Base-by-base conservation (phyloP, 2,888 invertebrate species). In the Aphodius granarius region DNA sequence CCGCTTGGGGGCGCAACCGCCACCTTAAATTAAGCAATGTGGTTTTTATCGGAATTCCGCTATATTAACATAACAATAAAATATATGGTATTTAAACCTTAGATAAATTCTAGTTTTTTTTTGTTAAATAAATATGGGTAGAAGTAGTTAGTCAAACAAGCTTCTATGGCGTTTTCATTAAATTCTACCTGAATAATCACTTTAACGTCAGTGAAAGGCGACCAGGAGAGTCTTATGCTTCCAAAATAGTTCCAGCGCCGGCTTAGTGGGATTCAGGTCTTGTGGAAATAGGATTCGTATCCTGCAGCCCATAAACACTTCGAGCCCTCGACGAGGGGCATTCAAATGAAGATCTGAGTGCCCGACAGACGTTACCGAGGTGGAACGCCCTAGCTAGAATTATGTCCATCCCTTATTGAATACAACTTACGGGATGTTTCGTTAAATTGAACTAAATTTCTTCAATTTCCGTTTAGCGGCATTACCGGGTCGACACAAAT, bases 341-440 rank as follows among this genome's bases (percentile, higher is more conserved):
- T 68, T 68, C 68, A 68, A 68, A 68, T 68, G 68, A 68, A 68
- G 68, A 68, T 22, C 20, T 43, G 9, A 21, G 20, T 21, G 68
- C 22, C 68, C 68, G 22, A 22, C 68, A 6, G 68, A 20, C 68
- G 21, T 68, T 68, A 68, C 19, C 43, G 43, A 13, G 43, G 43
- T 13, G 43, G 43, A 16, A 68, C 68, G 65, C 20, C 21, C 68
- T 68, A 19, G 68, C 16, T 20, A 68, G 68, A 68, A 22, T 68
- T 68, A 68, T 19, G 68, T 68, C 22, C 68, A 9, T 21, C 21
- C 22, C 22, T 68, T 68, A 68, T 68, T 68, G 68, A 68, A 68
- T 21, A 68, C 21, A 68, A 43, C 43, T 43, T 43, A 43, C 43
- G 13, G 43, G 43, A 43, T 43, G 43, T 68, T 65, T 21, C 22